Percentiles rank a stretch among this genome's conserved stretches.
Evolutionary conservation across 1,140 invertebrate species (phyloP).

Genomic region (Hylyphantes graminicola): DNA sequence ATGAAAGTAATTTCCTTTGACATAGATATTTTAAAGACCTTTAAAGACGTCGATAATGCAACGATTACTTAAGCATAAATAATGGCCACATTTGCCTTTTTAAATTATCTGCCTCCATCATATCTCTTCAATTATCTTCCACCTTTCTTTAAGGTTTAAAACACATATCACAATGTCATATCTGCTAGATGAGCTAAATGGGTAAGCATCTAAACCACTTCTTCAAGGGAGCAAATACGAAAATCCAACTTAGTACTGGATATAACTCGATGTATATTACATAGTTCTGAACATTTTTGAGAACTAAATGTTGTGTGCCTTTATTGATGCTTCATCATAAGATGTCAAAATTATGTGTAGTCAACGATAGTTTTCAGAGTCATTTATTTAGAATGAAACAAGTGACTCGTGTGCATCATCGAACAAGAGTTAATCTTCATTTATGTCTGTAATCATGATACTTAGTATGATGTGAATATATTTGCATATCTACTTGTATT

Average conservation of each 20-base stretch:
- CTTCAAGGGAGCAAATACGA: not conserved
- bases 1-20: no score
- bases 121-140: no score
- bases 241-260: no score
- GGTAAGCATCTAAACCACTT: slow-evolving; percentile 10
- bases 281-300: slow-evolving; percentile 5
- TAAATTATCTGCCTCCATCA: no score
- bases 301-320: slow-evolving; percentile 31
- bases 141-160: no score
- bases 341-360: slow-evolving; percentile 16
- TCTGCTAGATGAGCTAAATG: not conserved
- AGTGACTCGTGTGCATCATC: not conserved
- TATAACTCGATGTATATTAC: no score
- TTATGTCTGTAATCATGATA: not conserved
- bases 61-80: no score
- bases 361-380: not conserved
- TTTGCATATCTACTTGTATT: slow-evolving; percentile 3
- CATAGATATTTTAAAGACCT: no score
- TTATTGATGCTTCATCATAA: slow-evolving; percentile 27
- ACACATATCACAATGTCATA: no score
- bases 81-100: no score
- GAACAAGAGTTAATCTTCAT: not conserved
- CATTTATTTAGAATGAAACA: slow-evolving; percentile 12
- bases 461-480: slow-evolving; percentile 11
- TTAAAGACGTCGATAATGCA: no score